phyloP scores from a whole-genome alignment of 2,797 vertebrate genomes.

The Lepus oiostolus region DNA sequence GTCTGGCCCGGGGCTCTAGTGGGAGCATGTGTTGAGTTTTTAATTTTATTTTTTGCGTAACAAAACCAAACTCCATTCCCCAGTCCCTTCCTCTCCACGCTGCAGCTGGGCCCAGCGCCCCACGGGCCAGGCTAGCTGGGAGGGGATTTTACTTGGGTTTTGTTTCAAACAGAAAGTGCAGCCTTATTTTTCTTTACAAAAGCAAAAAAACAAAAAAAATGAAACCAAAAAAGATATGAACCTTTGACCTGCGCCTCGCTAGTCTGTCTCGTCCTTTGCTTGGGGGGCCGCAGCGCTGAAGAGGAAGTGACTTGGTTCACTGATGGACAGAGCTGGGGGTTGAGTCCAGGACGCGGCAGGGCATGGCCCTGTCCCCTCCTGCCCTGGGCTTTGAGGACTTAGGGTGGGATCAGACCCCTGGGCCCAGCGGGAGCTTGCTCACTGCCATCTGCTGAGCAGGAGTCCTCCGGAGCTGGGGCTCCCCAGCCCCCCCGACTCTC shows the following conservation, averaged over 20 bases:
- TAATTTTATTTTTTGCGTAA: constrained; percentile 49
- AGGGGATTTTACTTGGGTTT: constrained; percentile 22
- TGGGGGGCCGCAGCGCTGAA: fast-evolving
- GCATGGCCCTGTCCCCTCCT: too few species aligned
- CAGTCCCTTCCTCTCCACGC: not conserved
- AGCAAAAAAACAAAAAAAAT: constrained; percentile 52
- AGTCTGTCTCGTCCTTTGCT: not conserved
- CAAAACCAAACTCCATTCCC: constrained; percentile 69
- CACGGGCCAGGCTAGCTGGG: not conserved
- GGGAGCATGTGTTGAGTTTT: not conserved
- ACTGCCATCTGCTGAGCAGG: too few species aligned
- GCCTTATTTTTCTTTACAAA: constrained; percentile 84
- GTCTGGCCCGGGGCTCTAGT: not conserved
- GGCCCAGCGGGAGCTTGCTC: too few species aligned
- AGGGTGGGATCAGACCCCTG: too few species aligned
- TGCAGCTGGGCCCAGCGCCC: not conserved
- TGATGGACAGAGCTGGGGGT: too few species aligned
- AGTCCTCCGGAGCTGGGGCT: too few species aligned
- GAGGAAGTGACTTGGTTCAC: too few species aligned
- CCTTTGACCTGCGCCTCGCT: constrained; percentile 9
- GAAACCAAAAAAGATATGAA: constrained; percentile 59
- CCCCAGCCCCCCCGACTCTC: too few species aligned
- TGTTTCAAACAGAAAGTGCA: constrained; percentile 57
- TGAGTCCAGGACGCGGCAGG: too few species aligned
- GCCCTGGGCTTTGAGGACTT: too few species aligned